These are phyloP conservation scores for Bombus confusus DNA, from an alignment of 1,140 invertebrate genomes.

Conservation along the genomic window DNA sequence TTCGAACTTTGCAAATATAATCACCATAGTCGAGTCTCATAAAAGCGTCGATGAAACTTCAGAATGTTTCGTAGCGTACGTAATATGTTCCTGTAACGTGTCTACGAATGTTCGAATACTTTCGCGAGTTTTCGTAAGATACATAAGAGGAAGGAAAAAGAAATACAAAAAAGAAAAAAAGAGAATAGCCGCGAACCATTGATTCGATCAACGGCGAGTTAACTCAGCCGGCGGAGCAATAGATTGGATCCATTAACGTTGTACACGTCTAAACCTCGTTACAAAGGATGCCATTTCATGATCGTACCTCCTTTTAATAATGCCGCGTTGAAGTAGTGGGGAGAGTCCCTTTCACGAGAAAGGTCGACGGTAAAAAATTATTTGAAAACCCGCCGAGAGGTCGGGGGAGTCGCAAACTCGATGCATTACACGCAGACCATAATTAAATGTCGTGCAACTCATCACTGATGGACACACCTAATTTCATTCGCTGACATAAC, in stretches of 20 bases:
- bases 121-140: no score
- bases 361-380: slow-evolving; percentile 40
- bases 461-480: slow-evolving; percentile 63
- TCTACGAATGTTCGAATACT: no score
- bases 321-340: not conserved
- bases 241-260: slow-evolving; percentile 72
- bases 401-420: slow-evolving; percentile 38
- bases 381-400: slow-evolving; percentile 49
- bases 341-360: not conserved
- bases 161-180: not conserved
- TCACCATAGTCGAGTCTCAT: no score
- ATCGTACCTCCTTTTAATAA: slow-evolving; percentile 53
- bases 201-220: slow-evolving; percentile 69
- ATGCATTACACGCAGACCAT: slow-evolving; percentile 60
- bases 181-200: slow-evolving; percentile 18
- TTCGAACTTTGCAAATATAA: no score
- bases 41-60: no score
- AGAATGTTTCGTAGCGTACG: no score
- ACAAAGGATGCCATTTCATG: slow-evolving; percentile 60
- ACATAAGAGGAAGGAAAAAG: not conserved
- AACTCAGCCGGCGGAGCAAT: slow-evolving; percentile 60
- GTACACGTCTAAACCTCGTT: slow-evolving; percentile 70
- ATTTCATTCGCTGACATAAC: slow-evolving; percentile 62
- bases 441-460: slow-evolving; percentile 67
- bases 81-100: no score